Base-by-base conservation (phyloP, 1,140 invertebrate genomes). In the Phymastichus coffea region DNA sequence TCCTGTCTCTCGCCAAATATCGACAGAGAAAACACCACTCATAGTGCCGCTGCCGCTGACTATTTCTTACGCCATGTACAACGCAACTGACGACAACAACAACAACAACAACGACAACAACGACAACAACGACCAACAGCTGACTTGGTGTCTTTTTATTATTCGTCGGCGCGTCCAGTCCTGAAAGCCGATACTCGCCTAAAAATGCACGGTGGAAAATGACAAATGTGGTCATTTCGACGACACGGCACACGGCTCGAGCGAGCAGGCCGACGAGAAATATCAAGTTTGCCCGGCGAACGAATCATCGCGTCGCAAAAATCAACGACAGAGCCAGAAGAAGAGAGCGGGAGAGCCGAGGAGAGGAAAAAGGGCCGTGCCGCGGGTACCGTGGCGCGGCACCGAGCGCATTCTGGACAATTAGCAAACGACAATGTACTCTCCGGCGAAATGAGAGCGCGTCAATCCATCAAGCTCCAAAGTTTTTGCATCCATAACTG, bases 1-100 rank as follows among this genome's bases (percentile, higher is more conserved):
- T 52, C 53, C 48, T 20, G 26, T 22, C n/a, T n/a, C n/a, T 52
- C 17, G 57, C 37, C 57, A 59, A 59, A 59, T 47, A 53, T 53
- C 48, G 30, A 0, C 57, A 46, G 57, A 38, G 49, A 59, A 52
- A 58, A 58, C 22, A 58, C 8, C 3, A 12, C 6, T 8, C 12
- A 30, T n/a, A n/a, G n/a, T n/a, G n/a, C n/a, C n/a, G n/a, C n/a
- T n/a, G n/a, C n/a, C n/a, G n/a, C n/a, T n/a, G n/a, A n/a, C n/a
- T n/a, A n/a, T n/a, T n/a, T n/a, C n/a, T n/a, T 12, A 33, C 12
- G 28, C 28, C 28, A 33, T 33, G 6, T 12, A 33, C 12, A 33
- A 6, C 28, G 28, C 28, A 33, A 7, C 28, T n/a, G n/a, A n/a
- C n/a, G n/a, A n/a, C n/a, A n/a, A n/a, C n/a, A n/a, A n/a, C n/a